A percentile compares a stretch with the other conserved stretches of the same genome.
These are phyloP conservation scores for Anoura caudifer DNA, from an alignment of 2,113 vertebrate genomes.

Conservation along the genomic window DNA sequence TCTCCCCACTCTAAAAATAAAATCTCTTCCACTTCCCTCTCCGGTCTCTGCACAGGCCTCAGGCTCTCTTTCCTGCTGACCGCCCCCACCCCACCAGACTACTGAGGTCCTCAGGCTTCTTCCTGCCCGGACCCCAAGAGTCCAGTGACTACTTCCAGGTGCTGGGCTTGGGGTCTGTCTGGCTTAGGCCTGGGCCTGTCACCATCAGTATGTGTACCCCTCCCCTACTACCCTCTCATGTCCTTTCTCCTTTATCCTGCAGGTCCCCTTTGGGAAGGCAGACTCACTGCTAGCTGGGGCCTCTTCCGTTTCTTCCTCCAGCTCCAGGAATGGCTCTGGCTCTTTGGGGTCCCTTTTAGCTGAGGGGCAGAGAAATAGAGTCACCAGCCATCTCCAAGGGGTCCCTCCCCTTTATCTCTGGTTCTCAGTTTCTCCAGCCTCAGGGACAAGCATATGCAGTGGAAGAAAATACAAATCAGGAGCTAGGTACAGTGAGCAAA, in stretches of 20 bases:
- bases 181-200: background rate
- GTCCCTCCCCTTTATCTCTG: background rate
- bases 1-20: constrained; percentile 63
- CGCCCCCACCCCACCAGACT: background rate
- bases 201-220: background rate
- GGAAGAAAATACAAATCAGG: background rate
- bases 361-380: constrained; percentile 19
- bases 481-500: background rate
- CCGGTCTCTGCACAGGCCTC: background rate
- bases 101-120: background rate
- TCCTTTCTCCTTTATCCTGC: background rate
- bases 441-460: background rate
- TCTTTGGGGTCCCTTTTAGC: background rate
- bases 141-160: background rate
- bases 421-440: background rate
- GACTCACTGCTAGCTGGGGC: constrained; percentile 3
- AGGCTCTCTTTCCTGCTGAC: background rate
- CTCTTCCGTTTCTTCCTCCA: background rate
- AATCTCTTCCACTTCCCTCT: constrained; percentile 37
- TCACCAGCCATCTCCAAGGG: background rate
- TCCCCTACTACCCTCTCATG: rapidly evolving
- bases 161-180: background rate
- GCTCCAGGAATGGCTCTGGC: background rate
- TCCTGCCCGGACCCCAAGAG: background rate
- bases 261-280: background rate